Base-by-base conservation (phyloP, 2,888 invertebrate genomes). In the Helicoverpa assulta region DNA sequence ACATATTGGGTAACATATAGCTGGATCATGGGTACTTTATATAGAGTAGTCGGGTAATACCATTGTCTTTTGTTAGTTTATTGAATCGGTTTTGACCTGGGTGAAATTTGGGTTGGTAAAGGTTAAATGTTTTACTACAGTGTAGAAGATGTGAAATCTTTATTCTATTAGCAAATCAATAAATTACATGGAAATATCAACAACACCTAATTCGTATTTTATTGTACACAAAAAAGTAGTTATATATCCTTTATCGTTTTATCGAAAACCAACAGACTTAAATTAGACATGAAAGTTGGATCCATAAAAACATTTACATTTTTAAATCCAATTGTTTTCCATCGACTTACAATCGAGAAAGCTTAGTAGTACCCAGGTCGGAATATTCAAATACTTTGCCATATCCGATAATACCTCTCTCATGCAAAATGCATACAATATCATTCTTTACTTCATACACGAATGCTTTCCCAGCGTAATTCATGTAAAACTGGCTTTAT, bases 401-500 rank as follows among this genome's bases (percentile, higher is more conserved):
- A 91, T 92, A 93, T 92, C 92, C 93, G 94, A 95, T 95, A 94
- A 95, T 94, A 92, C 90, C 89, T 84, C 87, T 90, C 93, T 93
- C 94, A 94, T 95, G 93, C 92, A 95, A 95, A 95, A 94, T 95
- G 94, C 95, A 95, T 94, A 93, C 94, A 95, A 94, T 95, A 94
- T 94, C 93, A 94, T 95, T 93, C 92, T 94, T 95, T 93, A 93
- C 92, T 92, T 90, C 91, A 91, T 93, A 92, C 92, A 89, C 89
- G 92, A 90, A 92, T 93, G 90, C 90, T 91, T 89, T 79, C 89
- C 88, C 86, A 81, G 79, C 90, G 92, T 95, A 94, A 95, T 94
- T 95, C 94, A 95, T 93, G 90, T 92, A 92, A 91, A 94, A 93
- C 90, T 93, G 91, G 90, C 91, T 89, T 92, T 92, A 94, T 94